phyloP scores from a whole-genome alignment of 2,797 vertebrate genomes.

The Decapterus maruadsi region DNA sequence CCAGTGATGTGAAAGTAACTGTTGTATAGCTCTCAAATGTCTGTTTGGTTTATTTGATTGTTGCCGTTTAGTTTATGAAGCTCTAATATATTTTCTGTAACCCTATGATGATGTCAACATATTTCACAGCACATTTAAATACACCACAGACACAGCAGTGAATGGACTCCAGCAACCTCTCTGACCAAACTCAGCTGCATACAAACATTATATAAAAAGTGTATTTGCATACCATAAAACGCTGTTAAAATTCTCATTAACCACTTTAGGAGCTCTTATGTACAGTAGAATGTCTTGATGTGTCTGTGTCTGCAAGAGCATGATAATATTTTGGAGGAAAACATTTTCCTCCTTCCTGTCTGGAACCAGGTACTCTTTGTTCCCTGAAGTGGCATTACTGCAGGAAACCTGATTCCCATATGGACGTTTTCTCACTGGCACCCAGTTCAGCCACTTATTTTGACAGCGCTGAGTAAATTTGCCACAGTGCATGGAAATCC shows the following conservation, averaged over 20 bases:
- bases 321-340: constrained; percentile 58
- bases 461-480: constrained; percentile 31
- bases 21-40: background rate
- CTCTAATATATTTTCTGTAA: constrained; percentile 19
- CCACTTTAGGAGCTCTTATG: constrained; percentile 9
- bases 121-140: constrained; percentile 18
- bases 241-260: constrained; percentile 39
- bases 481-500: constrained; percentile 38
- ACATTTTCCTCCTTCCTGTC: constrained; percentile 38
- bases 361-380: constrained; percentile 50
- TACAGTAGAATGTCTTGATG: constrained; percentile 11
- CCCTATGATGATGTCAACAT: background rate
- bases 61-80: background rate
- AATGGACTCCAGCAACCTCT: constrained; percentile 15
- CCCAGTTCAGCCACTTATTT: constrained; percentile 36
- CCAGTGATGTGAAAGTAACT: background rate
- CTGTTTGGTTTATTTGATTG: constrained; percentile 9
- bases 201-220: constrained; percentile 2
- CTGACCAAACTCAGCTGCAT: constrained; percentile 17
- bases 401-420: constrained; percentile 58
- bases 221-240: constrained; percentile 17
- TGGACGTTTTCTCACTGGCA: constrained; percentile 45
- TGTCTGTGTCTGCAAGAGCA: constrained; percentile 25
- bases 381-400: constrained; percentile 47
- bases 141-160: constrained; percentile 11